Evolutionary conservation across 2,113 vertebrate species (phyloP).

Genomic region (Oreotrochilus melanogaster): DNA sequence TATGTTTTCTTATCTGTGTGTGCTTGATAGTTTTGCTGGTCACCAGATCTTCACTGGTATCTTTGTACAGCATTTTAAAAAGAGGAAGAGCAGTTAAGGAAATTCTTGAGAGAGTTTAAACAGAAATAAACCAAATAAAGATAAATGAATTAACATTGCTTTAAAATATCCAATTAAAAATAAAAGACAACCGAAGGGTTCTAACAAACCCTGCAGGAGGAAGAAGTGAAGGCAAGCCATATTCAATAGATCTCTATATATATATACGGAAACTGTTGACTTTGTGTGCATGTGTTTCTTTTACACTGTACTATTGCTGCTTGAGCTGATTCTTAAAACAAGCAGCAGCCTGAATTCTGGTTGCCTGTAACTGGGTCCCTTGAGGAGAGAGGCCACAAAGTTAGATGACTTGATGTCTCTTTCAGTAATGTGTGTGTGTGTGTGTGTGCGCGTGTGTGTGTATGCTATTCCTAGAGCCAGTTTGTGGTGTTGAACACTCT

Average conservation of each 20-base stretch:
- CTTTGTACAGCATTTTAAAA: neutral
- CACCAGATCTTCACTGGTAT: neutral
- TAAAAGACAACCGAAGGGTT: neutral
- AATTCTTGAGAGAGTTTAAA: neutral
- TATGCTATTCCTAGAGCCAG: neutral
- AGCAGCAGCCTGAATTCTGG: neutral
- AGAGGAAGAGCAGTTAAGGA: neutral
- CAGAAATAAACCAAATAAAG: constrained; percentile 7
- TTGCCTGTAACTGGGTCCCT: neutral
- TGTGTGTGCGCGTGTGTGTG: neutral
- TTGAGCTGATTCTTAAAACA: neutral
- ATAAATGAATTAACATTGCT: neutral
- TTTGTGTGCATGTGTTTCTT: neutral
- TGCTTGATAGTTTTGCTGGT: neutral
- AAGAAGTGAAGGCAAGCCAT: neutral
- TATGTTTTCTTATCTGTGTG: neutral
- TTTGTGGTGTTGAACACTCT: constrained; percentile 23
- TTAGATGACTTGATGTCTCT: neutral
- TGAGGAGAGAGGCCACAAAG: neutral
- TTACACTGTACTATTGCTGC: neutral
- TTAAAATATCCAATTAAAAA: constrained; percentile 13
- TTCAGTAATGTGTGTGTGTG: neutral
- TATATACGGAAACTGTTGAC: neutral
- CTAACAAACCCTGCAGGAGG: neutral
- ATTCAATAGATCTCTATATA: neutral